Evolutionary conservation across 2,888 invertebrate species (phyloP).

Genomic region (Antheraea yamamai): DNA sequence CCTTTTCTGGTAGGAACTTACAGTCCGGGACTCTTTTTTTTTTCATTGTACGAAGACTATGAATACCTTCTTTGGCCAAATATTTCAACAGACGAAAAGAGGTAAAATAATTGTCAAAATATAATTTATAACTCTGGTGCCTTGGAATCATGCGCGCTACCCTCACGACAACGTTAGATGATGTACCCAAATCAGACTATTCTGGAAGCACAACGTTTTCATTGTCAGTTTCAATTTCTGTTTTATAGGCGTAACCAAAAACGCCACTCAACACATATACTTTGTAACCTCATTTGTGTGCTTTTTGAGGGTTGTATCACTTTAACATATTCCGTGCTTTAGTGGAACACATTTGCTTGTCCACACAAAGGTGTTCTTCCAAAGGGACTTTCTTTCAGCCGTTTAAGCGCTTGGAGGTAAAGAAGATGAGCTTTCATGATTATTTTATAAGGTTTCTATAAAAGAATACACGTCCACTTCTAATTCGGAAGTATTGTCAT

Average conservation of each 20-base stretch:
- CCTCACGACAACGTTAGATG: too few species aligned
- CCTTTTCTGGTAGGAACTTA: background rate
- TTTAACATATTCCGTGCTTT: constrained; percentile 39
- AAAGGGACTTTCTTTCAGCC: constrained; percentile 26
- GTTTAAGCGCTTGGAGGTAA: background rate
- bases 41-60: background rate
- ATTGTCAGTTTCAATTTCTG: background rate
- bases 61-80: background rate
- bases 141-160: too few species aligned
- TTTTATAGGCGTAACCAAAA: background rate
- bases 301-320: constrained; percentile 47
- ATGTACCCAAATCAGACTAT: background rate
- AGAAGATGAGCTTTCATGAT: background rate
- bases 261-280: constrained; percentile 42
- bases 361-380: constrained; percentile 35
- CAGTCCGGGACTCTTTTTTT: background rate
- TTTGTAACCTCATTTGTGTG: constrained; percentile 49
- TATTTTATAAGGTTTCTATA: background rate
- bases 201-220: background rate
- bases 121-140: background rate
- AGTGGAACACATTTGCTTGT: constrained; percentile 43
- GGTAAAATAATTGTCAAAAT: background rate
- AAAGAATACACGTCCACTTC: background rate
- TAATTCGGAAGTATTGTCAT: background rate
- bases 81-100: background rate